phyloP scores from a whole-genome alignment of 2,113 vertebrate genomes.

The Salminus brasiliensis region DNA sequence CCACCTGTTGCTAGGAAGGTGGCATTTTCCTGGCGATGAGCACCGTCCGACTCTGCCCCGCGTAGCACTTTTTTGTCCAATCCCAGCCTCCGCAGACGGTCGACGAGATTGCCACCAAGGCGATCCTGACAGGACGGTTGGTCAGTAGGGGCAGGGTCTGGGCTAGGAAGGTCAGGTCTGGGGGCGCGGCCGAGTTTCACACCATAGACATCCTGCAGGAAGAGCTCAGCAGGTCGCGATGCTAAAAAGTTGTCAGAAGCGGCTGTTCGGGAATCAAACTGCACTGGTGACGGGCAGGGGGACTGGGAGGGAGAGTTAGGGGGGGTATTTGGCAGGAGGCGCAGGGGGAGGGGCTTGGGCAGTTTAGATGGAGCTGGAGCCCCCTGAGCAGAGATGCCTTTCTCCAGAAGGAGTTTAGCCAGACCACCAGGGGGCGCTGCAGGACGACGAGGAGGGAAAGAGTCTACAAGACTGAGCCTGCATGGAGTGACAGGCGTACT shows the following conservation, averaged over 20 bases:
- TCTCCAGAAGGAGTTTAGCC: slow-evolving; percentile 88
- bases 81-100: slow-evolving; percentile 87
- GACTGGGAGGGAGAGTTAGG: slow-evolving; percentile 72
- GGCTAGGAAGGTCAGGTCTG: slow-evolving; percentile 71
- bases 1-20: slow-evolving; percentile 83
- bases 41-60: slow-evolving; percentile 58
- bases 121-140: slow-evolving; percentile 49
- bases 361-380: slow-evolving; percentile 68
- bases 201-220: slow-evolving; percentile 92
- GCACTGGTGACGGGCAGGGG: slow-evolving; percentile 80
- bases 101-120: slow-evolving; percentile 81
- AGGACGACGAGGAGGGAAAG: slow-evolving; percentile 79
- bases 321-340: slow-evolving; percentile 66
- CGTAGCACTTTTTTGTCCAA: slow-evolving; percentile 81
- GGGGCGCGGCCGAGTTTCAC: slow-evolving; percentile 76
- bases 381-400: slow-evolving; percentile 92
- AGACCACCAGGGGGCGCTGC: slow-evolving; percentile 77
- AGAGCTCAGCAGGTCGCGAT: slow-evolving; percentile 93
- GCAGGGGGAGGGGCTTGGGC: slow-evolving; percentile 53
- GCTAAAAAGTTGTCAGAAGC: slow-evolving; percentile 90
- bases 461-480: slow-evolving; percentile 84
- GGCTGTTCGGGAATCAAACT: slow-evolving; percentile 75
- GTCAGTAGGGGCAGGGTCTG: slow-evolving; percentile 42
- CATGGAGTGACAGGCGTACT: slow-evolving; percentile 84
- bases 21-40: slow-evolving; percentile 76